A percentile compares a stretch with the other conserved stretches of the same genome.
phyloP scores from a whole-genome alignment of 2,797 vertebrate genomes.

The Schizopygopsis pylzovi region DNA sequence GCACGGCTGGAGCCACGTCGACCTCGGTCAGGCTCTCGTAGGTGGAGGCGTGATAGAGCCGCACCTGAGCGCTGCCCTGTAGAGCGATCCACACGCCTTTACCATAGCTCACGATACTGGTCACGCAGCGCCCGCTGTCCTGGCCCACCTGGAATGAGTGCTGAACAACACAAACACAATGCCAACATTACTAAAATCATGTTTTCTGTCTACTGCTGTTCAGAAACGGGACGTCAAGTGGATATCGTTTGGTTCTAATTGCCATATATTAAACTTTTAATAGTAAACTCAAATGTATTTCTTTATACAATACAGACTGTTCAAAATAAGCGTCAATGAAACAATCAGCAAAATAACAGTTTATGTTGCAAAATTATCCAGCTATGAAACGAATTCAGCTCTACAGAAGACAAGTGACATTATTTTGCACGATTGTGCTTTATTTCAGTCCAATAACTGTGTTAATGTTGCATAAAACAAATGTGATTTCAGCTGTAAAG shows the following conservation, averaged over 20 bases:
- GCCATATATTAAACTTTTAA: not conserved
- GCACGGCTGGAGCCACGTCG: conserved; percentile 93
- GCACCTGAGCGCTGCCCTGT: conserved; percentile 93
- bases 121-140: conserved; percentile 90
- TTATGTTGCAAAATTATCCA: not conserved
- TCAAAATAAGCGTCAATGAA: not conserved
- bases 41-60: conserved; percentile 90
- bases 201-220: not conserved
- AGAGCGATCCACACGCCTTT: conserved; percentile 91
- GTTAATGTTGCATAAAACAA: not conserved
- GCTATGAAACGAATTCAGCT: not conserved
- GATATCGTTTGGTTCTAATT: not conserved
- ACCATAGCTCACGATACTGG: conserved; percentile 91
- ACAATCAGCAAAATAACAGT: not conserved
- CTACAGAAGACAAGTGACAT: not conserved
- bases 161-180: conserved; percentile 69
- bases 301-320: too few species aligned
- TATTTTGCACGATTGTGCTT: not conserved
- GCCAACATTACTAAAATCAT: not conserved
- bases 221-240: not conserved
- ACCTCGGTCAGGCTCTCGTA: conserved; percentile 93
- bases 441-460: not conserved
- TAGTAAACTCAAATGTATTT: not conserved
- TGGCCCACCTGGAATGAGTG: conserved; percentile 90
- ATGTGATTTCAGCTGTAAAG: not conserved